These are phyloP conservation scores for Teleiodes luculella DNA, from an alignment of 2,888 invertebrate genomes.

Conservation along the genomic window DNA sequence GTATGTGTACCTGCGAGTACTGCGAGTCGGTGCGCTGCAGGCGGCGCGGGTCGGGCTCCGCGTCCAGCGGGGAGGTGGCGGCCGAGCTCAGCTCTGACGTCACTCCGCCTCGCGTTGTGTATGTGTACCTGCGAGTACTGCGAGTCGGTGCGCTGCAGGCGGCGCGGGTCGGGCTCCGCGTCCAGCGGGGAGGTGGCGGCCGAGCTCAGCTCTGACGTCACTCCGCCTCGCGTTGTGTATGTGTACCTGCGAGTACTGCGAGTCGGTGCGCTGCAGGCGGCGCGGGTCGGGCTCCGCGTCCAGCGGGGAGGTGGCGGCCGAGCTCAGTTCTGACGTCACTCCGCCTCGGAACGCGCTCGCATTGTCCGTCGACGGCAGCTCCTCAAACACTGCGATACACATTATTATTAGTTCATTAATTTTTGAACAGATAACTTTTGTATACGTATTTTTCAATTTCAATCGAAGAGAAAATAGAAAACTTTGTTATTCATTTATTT, in stretches of 20 bases:
- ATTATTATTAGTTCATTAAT: no score
- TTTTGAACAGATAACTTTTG: no score
- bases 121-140: conserved; percentile 65
- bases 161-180: no score
- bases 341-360: conserved; percentile 69
- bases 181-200: no score
- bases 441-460: no score
- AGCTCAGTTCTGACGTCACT: conserved; percentile 60
- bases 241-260: conserved; percentile 58
- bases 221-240: conserved; percentile 62
- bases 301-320: conserved; percentile 59
- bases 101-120: conserved; percentile 59
- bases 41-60: no score
- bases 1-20: conserved; percentile 64
- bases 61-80: no score
- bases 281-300: conserved; percentile 35
- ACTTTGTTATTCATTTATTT: no score
- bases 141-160: conserved; percentile 66
- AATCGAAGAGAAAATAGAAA: no score
- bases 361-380: conserved; percentile 80
- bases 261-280: conserved; percentile 22
- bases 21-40: conserved; percentile 68
- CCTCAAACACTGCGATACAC: conserved; percentile 87
- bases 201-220: conserved; percentile 62
- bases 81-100: conserved; percentile 64